A percentile compares a stretch with the other conserved stretches of the same genome.
These are phyloP conservation scores for Orius insidiosus DNA, from an alignment of 1,140 invertebrate species.

Conservation along the genomic window DNA sequence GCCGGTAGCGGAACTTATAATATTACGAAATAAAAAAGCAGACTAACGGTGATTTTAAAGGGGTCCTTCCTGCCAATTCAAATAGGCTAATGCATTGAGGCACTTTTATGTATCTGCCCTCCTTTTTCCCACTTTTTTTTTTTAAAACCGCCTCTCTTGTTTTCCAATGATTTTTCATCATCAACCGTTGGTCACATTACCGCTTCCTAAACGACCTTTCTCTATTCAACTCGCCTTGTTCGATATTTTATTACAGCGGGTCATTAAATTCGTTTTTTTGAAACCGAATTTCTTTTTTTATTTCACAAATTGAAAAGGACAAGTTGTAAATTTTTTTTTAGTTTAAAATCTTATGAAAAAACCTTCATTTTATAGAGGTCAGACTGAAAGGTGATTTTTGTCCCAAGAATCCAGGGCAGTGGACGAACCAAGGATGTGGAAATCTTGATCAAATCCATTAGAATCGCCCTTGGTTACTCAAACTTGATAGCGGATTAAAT, in stretches of 20 bases:
- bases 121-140: constrained; percentile 4
- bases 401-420: too few relatives aligned
- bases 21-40: too few relatives aligned
- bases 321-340: background rate
- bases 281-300: background rate
- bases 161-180: constrained; percentile 1
- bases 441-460: too few relatives aligned
- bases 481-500: too few relatives aligned
- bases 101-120: background rate
- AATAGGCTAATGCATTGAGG: background rate
- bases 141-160: background rate
- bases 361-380: background rate
- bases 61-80: too few relatives aligned
- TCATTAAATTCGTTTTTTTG: background rate
- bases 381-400: too few relatives aligned
- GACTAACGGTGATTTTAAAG: too few relatives aligned
- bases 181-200: background rate
- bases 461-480: too few relatives aligned
- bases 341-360: background rate
- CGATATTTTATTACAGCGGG: background rate
- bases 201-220: background rate
- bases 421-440: too few relatives aligned
- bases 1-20: too few relatives aligned
- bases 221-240: background rate
- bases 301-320: background rate